A percentile compares a stretch with the other conserved stretches of the same genome.
Evolutionary conservation across 2,113 vertebrate genomes (phyloP).

Genomic region (Agapornis roseicollis): DNA sequence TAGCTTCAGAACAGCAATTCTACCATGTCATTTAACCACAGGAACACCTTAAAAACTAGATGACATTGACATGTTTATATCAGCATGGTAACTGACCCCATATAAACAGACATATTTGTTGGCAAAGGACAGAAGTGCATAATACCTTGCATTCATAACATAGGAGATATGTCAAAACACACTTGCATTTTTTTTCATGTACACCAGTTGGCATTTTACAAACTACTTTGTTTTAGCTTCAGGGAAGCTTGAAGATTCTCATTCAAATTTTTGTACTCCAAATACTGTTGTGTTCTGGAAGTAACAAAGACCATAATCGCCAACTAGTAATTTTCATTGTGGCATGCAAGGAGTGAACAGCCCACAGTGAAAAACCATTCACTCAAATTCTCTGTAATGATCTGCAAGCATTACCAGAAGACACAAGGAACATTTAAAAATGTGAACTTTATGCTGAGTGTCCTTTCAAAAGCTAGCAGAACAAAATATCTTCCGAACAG

Average conservation of each 20-base stretch:
- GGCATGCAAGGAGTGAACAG: background rate
- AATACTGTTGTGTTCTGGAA: background rate
- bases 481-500: background rate
- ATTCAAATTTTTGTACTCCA: background rate
- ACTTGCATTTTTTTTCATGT: background rate
- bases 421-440: background rate
- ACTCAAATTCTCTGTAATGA: background rate
- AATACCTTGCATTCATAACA: background rate
- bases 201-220: background rate
- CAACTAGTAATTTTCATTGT: background rate
- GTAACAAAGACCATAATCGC: background rate
- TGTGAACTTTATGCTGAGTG: background rate
- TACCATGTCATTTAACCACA: background rate
- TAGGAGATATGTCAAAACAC: background rate
- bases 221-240: background rate
- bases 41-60: background rate
- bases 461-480: constrained; percentile 40
- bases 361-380: background rate
- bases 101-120: background rate
- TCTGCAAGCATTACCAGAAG: background rate
- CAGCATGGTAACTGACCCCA: background rate
- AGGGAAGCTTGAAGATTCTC: background rate
- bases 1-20: background rate
- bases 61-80: background rate
- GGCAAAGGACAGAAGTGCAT: background rate